Evolutionary conservation across 2,888 invertebrate species (phyloP), one percentile per base, ranked within the genome.

Genomic region (Sialis fuliginosa): DNA sequence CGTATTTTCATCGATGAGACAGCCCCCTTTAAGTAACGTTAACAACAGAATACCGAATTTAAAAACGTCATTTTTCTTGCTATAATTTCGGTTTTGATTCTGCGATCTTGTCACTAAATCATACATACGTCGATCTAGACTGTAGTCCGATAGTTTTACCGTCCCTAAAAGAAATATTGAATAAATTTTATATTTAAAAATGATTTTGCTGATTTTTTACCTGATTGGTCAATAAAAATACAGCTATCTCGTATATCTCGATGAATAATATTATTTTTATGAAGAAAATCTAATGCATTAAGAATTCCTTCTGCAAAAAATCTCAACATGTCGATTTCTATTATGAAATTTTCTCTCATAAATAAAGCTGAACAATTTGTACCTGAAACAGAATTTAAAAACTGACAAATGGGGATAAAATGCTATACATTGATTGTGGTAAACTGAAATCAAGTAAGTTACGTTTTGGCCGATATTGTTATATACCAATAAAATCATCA

Each of bases 221-320:
- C 84, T 47, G 63, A 63, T 44, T 75, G 72, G 55, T 82, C 82
- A 60, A 89, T 67, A 58, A 79, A 82, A 47, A 88, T 75, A 52
- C 79, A 81, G 13, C 79, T 76, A 55, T 79, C 78, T 49, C 81
- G 67, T n/a, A 93, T 65, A 62, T 87, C 81, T 57, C 81, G 80
- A 61, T 93, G 91, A 10, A 88, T 77, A 1, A 91, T 78, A 52
- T 84, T 82, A 51, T 81, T 82, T 54, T 78, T 73, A 60, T 93
- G 92, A 48, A 93, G 67, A 60, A 79, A 88, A 37, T 77, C 75
- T 33, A 92, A 64, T 9, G 83, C 88, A 46, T 76, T 72, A 4
- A 91, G 67, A 32, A 90, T 72, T 33, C 84, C 86, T 43, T 69
- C 67, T 0, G 81, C 80, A 33, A 89, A 72, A 58, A 75, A 71